Base-by-base conservation (phyloP, 2,888 invertebrate genomes). In the Buathra laborator region DNA sequence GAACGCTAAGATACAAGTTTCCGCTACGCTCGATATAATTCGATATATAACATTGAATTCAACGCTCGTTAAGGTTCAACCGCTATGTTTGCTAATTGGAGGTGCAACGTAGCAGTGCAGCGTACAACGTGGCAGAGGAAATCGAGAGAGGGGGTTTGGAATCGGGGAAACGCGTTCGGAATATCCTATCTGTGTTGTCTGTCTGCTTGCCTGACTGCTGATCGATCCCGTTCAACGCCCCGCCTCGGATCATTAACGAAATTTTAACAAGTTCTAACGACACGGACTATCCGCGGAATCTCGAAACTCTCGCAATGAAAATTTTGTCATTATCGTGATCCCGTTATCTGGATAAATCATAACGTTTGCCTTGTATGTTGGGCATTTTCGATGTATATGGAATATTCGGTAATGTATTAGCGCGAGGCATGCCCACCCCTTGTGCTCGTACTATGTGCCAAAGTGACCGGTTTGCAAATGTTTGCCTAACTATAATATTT, bases 11-110 rank as follows among this genome's bases (percentile, higher is more conserved):
- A 71, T 44, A 32, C 43, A 32, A 77, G 43, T n/a, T 53, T 53
- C 48, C 7, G 72, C 64, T 43, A 24, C 76, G 83, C 72, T 74
- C 67, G 32, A 84, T 70, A 85, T 86, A 86, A 86, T 86, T 86
- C 83, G 77, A 84, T 87, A 76, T 84, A 83, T 81, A 81, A 79
- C 74, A 84, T 86, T 76, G 86, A 84, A 78, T 75, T 81, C 78
- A 70, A 84, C 78, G 83, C 87, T 87, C 87, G 87, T 87, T 86
- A 87, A 82, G 81, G 80, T 76, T 81, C 66, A 81, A 80, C 86
- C 78, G 84, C 84, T 82, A 71, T 67, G 82, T 83, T 83, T 83
- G 76, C 85, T 86, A 85, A 86, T 87, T 86, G 85, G 83, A 72
- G 77, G 81, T 84, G 83, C 72, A 83, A 53, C 51, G 81, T 59